Base-by-base conservation (phyloP, 92 coral and sea anemone genomes). In the Palythoa heliodiscus region DNA sequence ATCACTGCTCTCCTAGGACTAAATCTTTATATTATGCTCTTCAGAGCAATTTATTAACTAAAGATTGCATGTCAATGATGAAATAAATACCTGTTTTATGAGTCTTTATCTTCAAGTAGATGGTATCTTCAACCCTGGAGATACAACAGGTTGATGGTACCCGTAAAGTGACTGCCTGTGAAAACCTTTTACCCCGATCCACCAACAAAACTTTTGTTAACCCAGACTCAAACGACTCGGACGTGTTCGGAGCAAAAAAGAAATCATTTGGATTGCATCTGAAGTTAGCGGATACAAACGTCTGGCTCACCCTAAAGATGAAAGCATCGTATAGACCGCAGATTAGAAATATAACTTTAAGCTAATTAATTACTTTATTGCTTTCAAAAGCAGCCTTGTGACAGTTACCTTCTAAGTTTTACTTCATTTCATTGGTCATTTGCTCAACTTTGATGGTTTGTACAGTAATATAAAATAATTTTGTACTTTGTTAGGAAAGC, bases 231-330 rank as follows among this genome's bases (percentile, higher is more conserved):
- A 39, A 53, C 29, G 80, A 14, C 43, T 68, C 73, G 13, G 84
- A 80, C 22, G 84, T 66, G 47, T 80, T 80, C 12, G 84, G 48
- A 12, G 84, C 84, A 3, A 80, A 66, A 52, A 80, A 80, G 74
- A 80, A 80, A 40, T 80, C 84, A 22, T 40, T 48, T 1, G 84
- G 84, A 20, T 66, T 55, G 75, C 84, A 80, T 35, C 57, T 80
- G 50, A 11, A 66, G 73, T 25, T 80, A 73, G 61, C 6, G 14
- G 61, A 43, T 54, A 35, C 67, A 13, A 80, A 50, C 47, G 22
- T 20, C 47, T 52, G 84, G 48, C 84, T 80, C 47, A 80, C 58
- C 74, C 84, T 80, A 68, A 8, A 24, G 12, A 25, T 5, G n/a
- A 8, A 43, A 43, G 50, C 50, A 43, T 43, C 9, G 50, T 8